Percentiles rank a stretch among this genome's conserved stretches.
These are phyloP conservation scores for Ramazzottius varieornatus DNA, from an alignment of 2,888 invertebrate genomes.

Conservation along the genomic window DNA sequence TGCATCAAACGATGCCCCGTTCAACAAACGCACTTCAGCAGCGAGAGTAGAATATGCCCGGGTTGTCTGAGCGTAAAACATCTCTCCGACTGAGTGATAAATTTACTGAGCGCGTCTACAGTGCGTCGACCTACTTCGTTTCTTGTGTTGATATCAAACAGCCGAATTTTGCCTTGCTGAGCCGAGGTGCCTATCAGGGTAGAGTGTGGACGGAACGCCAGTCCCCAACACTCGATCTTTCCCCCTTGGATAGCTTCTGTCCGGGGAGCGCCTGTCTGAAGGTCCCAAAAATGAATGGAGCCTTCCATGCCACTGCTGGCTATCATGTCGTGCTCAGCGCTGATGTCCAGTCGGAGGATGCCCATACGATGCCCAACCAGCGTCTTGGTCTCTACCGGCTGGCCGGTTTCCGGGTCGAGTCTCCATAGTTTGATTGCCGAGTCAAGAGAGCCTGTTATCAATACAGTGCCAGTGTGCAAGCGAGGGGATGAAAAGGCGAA, in stretches of 20 bases:
- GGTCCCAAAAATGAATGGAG: background rate
- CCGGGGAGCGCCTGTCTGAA: background rate
- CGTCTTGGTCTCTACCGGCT: background rate
- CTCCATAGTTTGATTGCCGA: background rate
- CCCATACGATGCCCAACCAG: background rate
- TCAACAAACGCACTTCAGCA: too few relatives aligned
- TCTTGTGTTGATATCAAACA: background rate
- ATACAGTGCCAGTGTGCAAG: too few relatives aligned
- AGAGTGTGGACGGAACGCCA: background rate
- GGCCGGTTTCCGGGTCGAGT: background rate
- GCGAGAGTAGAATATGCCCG: too few relatives aligned
- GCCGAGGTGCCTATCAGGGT: background rate
- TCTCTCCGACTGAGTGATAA: too few relatives aligned
- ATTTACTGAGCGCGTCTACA: too few relatives aligned
- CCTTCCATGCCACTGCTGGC: background rate
- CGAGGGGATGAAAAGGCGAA: too few relatives aligned
- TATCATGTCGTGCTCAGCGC: background rate
- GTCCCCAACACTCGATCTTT: background rate
- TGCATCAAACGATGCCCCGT: too few relatives aligned
- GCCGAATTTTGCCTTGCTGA: constrained; percentile 1
- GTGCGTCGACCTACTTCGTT: too few relatives aligned
- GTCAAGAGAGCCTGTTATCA: background rate
- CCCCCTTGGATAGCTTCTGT: background rate
- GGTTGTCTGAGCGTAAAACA: too few relatives aligned
- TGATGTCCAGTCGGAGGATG: background rate